Evolutionary conservation across 2,888 invertebrate genomes (phyloP).

Genomic region (Calameuta filiformis): DNA sequence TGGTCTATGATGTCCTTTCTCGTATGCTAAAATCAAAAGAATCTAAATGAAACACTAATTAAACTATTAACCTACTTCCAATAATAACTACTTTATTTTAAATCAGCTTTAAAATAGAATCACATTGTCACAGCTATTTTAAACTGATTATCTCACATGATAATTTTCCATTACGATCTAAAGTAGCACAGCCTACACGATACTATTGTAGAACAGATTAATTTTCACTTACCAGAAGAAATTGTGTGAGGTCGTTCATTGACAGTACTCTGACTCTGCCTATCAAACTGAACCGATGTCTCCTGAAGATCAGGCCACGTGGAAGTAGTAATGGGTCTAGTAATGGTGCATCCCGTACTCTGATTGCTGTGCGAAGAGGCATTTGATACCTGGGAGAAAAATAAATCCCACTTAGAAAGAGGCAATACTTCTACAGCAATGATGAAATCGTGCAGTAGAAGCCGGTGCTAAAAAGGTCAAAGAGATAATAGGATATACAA

Average conservation of each 20-base stretch:
- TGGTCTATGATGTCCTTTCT: slow-evolving; percentile 85
- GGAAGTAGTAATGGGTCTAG: slow-evolving; percentile 68
- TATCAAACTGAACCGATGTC: slow-evolving; percentile 77
- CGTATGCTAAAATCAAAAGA: slow-evolving; percentile 74
- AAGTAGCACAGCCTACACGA: not conserved
- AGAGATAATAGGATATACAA: not conserved
- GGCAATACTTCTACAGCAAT: not conserved
- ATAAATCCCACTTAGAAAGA: slow-evolving; percentile 13
- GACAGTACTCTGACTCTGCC: slow-evolving; percentile 77
- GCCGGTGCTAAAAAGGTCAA: not conserved
- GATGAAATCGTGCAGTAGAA: not conserved
- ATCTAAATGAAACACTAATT: not conserved
- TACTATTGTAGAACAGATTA: not conserved
- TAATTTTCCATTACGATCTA: not conserved
- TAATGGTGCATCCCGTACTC: slow-evolving; percentile 46
- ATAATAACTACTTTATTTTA: not conserved
- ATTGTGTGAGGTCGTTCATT: slow-evolving; percentile 93
- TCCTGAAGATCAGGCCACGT: slow-evolving; percentile 86
- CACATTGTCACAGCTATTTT: not conserved
- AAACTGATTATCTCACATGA: not conserved
- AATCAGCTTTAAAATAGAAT: not conserved
- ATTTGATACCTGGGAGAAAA: slow-evolving; percentile 68
- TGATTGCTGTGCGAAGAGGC: slow-evolving; percentile 69
- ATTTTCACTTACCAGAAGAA: slow-evolving; percentile 75
- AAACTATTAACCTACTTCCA: not conserved